Evolutionary conservation across 2,113 vertebrate species (phyloP).

Genomic region (Haemorhous mexicanus): DNA sequence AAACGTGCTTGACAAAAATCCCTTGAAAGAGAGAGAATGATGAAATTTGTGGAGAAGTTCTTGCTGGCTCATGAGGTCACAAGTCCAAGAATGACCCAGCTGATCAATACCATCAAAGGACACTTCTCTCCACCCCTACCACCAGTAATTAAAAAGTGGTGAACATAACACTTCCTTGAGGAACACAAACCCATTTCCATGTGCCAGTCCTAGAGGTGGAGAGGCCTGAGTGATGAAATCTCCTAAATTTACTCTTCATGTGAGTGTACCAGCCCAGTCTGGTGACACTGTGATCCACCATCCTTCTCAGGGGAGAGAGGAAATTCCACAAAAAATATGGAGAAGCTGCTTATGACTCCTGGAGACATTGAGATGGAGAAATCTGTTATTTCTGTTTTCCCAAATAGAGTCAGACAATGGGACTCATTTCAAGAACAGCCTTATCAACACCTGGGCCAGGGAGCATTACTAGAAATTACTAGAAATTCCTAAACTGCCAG

Average conservation of each 20-base stretch:
- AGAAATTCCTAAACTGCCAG: not conserved
- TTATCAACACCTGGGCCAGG: not conserved
- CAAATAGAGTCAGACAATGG: not conserved
- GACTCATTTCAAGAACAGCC: not conserved
- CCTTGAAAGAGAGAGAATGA: not conserved
- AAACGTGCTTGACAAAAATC: not conserved
- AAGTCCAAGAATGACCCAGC: not conserved
- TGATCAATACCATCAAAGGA: not conserved
- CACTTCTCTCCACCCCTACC: not conserved
- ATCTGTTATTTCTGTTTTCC: not conserved
- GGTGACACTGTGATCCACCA: not conserved
- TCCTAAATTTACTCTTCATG: not conserved
- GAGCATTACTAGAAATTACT: not conserved
- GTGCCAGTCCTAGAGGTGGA: not conserved
- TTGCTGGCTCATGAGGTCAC: not conserved
- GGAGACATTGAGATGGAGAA: fast-evolving
- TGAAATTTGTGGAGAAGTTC: not conserved
- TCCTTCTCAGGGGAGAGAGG: not conserved
- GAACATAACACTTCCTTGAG: not conserved
- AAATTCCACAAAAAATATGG: not conserved
- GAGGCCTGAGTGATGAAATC: not conserved
- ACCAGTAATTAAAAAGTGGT: not conserved
- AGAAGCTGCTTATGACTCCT: not conserved
- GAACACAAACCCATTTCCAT: not conserved
- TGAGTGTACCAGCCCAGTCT: not conserved